Percentiles rank a stretch among this genome's conserved stretches.
These are phyloP conservation scores for Enteromius argenteus DNA, from an alignment of 2,797 vertebrate genomes.

Conservation along the genomic window DNA sequence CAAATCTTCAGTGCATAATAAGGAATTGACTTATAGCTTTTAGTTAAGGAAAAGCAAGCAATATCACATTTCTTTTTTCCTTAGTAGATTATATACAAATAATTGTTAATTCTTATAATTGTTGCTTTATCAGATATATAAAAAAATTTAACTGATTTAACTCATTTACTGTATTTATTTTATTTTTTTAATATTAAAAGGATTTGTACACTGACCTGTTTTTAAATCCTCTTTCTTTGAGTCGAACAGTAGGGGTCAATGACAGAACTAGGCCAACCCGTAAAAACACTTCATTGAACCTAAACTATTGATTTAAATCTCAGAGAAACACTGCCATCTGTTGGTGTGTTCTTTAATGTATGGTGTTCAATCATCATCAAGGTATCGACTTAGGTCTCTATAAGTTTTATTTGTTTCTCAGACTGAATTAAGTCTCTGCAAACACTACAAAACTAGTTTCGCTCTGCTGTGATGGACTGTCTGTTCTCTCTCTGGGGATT, in stretches of 20 bases:
- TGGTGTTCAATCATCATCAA: not conserved
- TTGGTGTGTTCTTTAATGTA: not conserved
- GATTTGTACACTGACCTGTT: conserved; percentile 8
- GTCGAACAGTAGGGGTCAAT: conserved; percentile 23
- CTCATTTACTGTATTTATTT: no score
- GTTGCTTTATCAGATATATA: not conserved
- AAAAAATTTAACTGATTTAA: not conserved
- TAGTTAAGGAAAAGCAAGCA: not conserved
- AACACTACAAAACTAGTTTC: not conserved
- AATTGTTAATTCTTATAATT: not conserved
- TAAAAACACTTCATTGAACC: conserved; percentile 14
- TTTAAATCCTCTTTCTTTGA: conserved; percentile 40
- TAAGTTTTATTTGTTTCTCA: conserved; percentile 20
- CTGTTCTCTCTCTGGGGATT: conserved; percentile 8
- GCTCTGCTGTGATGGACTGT: conserved; percentile 31
- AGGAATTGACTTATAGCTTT: not conserved
- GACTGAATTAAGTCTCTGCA: conserved; percentile 14
- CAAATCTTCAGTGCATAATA: not conserved
- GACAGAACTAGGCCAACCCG: conserved; percentile 32
- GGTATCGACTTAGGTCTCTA: not conserved
- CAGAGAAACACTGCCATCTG: conserved; percentile 39
- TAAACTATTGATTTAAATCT: not conserved
- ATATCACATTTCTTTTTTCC: not conserved
- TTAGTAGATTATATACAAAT: not conserved
- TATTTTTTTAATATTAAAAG: not conserved